These are phyloP conservation scores for Burhinus oedicnemus DNA, from an alignment of 2,113 vertebrate species.

Conservation along the genomic window DNA sequence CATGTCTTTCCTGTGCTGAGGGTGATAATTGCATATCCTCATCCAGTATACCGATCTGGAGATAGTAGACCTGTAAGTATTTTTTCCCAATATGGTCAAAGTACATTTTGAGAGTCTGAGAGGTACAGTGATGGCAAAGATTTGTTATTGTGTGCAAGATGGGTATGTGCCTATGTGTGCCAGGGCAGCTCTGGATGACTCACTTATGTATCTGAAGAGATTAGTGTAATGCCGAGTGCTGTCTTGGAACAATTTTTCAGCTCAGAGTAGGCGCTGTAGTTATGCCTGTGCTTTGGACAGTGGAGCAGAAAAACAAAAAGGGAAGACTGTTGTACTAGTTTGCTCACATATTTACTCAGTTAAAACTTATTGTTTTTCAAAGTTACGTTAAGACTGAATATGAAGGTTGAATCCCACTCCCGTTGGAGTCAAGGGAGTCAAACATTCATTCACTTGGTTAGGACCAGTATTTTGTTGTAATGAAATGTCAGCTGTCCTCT, in stretches of 20 bases:
- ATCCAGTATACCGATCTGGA: neutral
- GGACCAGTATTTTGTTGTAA: neutral
- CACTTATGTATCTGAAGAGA: neutral
- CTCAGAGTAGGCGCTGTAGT: neutral
- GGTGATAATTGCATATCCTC: neutral
- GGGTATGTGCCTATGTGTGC: fast-evolving
- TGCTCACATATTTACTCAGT: neutral
- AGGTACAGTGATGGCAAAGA: neutral
- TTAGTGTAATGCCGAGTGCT: neutral
- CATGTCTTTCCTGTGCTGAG: neutral
- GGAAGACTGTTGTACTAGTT: neutral
- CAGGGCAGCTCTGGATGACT: neutral
- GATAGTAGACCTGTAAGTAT: neutral
- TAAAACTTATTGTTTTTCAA: neutral
- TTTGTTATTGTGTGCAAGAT: neutral
- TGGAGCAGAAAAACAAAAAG: neutral
- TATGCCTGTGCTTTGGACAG: neutral
- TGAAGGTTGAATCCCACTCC: neutral
- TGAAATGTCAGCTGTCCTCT: neutral
- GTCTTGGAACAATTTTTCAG: neutral
- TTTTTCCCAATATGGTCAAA: neutral
- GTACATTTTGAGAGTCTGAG: neutral
- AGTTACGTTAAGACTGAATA: fast-evolving
- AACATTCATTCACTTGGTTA: neutral
- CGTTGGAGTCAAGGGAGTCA: neutral